Base-by-base conservation (phyloP, 2,113 vertebrate genomes). In the human (Homo sapiens) region DNA sequence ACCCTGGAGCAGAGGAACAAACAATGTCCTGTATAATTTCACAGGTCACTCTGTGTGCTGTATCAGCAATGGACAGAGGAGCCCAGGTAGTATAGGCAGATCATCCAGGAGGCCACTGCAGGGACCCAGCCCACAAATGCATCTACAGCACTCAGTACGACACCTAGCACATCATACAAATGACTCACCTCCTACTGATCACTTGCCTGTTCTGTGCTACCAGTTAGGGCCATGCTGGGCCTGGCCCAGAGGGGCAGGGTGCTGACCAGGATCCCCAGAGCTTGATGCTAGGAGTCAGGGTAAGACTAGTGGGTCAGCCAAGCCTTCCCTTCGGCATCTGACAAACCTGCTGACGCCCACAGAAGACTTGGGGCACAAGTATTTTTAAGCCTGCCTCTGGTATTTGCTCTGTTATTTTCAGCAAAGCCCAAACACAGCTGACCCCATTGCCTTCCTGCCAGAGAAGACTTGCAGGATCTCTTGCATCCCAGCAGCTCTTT, bases 351-450 rank as follows among this genome's bases (percentile, higher is more conserved):
- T 85, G 89, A 90, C 22, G 30, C 38, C 20, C 87, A 59, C 59
- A 48, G 70, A 95, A 95, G 81, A 86, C 48, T 16, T 72, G 35
- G 89, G 79, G 87, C 89, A 5, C 40, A 87, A 61, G 85, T 61
- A 95, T 81, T 96, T 91, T 89, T 83, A 83, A 87, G 48, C 87
- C 78, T 83, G 55, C 90, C 78, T 83, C 79, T 72, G 12, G 64
- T 52, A 84, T 88, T 84, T 68, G 57, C 89, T 92, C 93, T 79
- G 86, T 82, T 95, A 86, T 97, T 95, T 94, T 84, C 84, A 88
- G 87, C 94, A 81, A 52, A 73, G 88, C 35, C 90, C 83, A 81
- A 70, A 76, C 93, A 81, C 48, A 43, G 48, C 83, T 95, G 95
- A 94, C 83, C 92, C 90, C 90, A 64, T 76, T 92, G 95, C 87